Percentiles rank a stretch among this genome's conserved stretches.
phyloP scores from a whole-genome alignment of 2,113 vertebrate genomes.

The Phalacrocorax aristotelis region DNA sequence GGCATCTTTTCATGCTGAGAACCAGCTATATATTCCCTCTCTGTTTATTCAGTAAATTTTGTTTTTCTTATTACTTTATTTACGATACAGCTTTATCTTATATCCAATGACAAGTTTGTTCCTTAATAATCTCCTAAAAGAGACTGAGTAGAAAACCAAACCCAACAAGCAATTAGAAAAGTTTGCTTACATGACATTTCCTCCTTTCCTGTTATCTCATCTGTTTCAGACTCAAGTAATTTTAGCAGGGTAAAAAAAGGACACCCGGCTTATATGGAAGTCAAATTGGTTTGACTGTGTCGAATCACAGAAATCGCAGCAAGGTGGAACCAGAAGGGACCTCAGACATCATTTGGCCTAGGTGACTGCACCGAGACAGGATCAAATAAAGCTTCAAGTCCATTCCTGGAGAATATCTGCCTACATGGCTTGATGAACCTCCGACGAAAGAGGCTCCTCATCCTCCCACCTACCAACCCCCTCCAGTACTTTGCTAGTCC shows the following conservation, averaged over 20 bases:
- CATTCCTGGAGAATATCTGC: background rate
- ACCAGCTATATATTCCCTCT: conserved; percentile 29
- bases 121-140: conserved; percentile 59
- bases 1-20: conserved; percentile 53
- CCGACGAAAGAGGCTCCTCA: background rate
- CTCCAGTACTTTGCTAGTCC: background rate
- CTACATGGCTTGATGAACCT: background rate
- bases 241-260: background rate
- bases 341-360: background rate
- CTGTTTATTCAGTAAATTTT: conserved; percentile 53
- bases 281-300: background rate
- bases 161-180: conserved; percentile 29
- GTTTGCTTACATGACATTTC: conserved; percentile 35
- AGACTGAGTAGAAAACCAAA: conserved; percentile 16
- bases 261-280: background rate
- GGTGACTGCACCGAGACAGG: background rate
- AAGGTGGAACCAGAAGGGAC: background rate
- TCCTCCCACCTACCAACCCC: background rate
- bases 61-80: conserved; percentile 47
- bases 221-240: conserved; percentile 21
- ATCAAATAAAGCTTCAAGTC: background rate
- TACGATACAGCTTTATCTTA: conserved; percentile 57
- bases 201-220: conserved; percentile 30
- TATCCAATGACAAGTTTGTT: conserved; percentile 42
- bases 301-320: background rate